Base-by-base conservation (phyloP, 1,140 invertebrate genomes). In the Vanessa atalanta region DNA sequence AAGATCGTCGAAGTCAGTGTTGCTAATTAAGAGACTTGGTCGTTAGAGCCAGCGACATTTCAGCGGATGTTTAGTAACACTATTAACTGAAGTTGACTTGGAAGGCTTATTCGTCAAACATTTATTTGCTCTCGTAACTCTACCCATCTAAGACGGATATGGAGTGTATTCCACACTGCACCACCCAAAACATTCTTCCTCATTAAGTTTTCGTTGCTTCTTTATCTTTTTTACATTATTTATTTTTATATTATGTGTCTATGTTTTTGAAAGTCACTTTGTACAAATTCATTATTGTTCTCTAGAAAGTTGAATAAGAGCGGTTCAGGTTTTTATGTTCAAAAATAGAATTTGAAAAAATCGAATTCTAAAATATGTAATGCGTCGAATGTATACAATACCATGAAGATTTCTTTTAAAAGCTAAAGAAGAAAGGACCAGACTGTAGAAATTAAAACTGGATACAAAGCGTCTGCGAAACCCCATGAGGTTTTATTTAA, bases 401-500 rank as follows among this genome's bases (percentile, higher is more conserved):
- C 15, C 37, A 31, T 7, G 6, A 26, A 15, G 31, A 37, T 37
- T 43, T 37, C 7, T 15, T 61, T 15, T 61, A n/a, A 61, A 61
- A 61, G 23, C 16, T 23, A 57, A 57, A 12, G 2, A 53, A 20
- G 6, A 55, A 37, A 53, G 26, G n/a, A 69, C 51, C 50, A 73
- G 48, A 69, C 48, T 55, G 13, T 65, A 70, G 14, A 66, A 69
- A 75, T 70, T 75, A 71, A 75, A 75, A 71, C 51, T 63, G 14
- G 31, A 51, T 47, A 68, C 65, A 55, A 65, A 63, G 55, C 57
- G 68, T 67, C 72, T 53, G 65, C 47, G 55, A 73, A 80, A 71
- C 72, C 84, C 80, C 86, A 73, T 69, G 84, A 78, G 84, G 78
- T 66, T 68, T 65, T 65, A 75, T 81, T 86, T 86, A 86, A 88